Conservation (phyloP, 1,140 invertebrate genomes). For the Coptotermes formosanus region DNA sequence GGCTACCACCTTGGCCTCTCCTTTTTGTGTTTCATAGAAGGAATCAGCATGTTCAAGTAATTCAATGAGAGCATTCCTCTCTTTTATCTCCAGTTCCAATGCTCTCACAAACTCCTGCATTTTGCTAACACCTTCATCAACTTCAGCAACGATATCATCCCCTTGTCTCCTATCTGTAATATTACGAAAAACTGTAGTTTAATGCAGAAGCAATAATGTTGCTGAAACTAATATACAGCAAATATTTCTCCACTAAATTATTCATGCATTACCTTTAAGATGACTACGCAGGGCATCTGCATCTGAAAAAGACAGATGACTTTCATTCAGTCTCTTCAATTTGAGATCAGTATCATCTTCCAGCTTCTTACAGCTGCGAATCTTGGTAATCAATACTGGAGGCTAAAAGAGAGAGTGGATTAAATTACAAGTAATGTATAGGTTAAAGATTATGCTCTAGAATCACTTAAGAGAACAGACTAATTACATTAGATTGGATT, state of each 20-base stretch:
- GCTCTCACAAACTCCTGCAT: slow-evolving; percentile 78
- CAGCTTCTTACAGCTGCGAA: slow-evolving; percentile 61
- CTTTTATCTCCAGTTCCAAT: slow-evolving; percentile 78
- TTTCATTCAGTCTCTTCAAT: slow-evolving; percentile 61
- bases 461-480: too few relatives aligned
- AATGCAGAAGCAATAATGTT: background rate
- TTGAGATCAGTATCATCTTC: slow-evolving; percentile 67
- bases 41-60: slow-evolving; percentile 75
- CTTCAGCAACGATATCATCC: slow-evolving; percentile 83
- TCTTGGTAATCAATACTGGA: slow-evolving; percentile 62
- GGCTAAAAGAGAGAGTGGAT: slow-evolving; percentile 49
- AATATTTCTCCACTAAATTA: background rate
- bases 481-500: too few relatives aligned
- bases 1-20: slow-evolving; percentile 89
- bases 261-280: slow-evolving; percentile 65
- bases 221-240: background rate
- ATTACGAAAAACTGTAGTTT: slow-evolving; percentile 32
- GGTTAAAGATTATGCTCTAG: too few relatives aligned
- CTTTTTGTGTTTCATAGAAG: slow-evolving; percentile 85
- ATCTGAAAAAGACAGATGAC: slow-evolving; percentile 54
- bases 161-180: slow-evolving; percentile 73
- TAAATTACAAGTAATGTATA: slow-evolving; percentile 30
- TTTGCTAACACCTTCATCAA: slow-evolving; percentile 75
- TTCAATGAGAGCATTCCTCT: slow-evolving; percentile 71
- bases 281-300: slow-evolving; percentile 63